Evolutionary conservation across 2,888 invertebrate genomes (phyloP), one percentile per base, ranked within the genome.

Genomic region (Netelia virgata): DNA sequence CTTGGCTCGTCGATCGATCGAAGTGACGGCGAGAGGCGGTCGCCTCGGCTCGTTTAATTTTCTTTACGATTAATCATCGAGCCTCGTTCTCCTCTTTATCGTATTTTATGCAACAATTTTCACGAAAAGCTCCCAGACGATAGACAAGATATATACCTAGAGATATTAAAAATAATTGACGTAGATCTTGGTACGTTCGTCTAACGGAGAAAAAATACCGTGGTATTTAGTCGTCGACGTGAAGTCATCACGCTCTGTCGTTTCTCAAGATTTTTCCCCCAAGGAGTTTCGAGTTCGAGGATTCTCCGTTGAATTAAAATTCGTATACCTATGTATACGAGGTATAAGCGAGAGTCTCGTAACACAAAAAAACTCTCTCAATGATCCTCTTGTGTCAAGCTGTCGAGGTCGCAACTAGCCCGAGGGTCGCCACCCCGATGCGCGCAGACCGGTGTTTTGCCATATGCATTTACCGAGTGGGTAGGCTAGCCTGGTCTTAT

Each of bases 401-500:
- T 43, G 75, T 16, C 43, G 76, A 77, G 76, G 76, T 77, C 76
- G 47, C 43, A 69, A 47, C 43, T 57, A 43, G 76, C 66, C 76
- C 57, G 66, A 66, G 66, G 76, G 68, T 23, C 14, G 68, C 68
- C 57, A 47, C 14, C 73, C 61, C 55, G 8, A 47, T 59, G 23
- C 18, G 23, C 18, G 28, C 36, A 57, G 11, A 16, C 23, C 9
- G 18, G 18, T n/a, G 64, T 11, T 18, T 57, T 11, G 20, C 66
- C 43, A 53, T 55, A 57, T 73, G 63, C 50, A 64, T 74, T 43
- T 74, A 74, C 73, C 61, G 61, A 63, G 50, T 70, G 55, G 55
- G 70, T 69, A 69, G 69, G 69, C 5, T 11, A 3, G 8, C 18
- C 14, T 10, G 69, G 69, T 36, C 47, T 10, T 47, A 47, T 47